These are phyloP conservation scores for Oreochromis aureus DNA, from an alignment of 2,113 vertebrate genomes.

Conservation along the genomic window DNA sequence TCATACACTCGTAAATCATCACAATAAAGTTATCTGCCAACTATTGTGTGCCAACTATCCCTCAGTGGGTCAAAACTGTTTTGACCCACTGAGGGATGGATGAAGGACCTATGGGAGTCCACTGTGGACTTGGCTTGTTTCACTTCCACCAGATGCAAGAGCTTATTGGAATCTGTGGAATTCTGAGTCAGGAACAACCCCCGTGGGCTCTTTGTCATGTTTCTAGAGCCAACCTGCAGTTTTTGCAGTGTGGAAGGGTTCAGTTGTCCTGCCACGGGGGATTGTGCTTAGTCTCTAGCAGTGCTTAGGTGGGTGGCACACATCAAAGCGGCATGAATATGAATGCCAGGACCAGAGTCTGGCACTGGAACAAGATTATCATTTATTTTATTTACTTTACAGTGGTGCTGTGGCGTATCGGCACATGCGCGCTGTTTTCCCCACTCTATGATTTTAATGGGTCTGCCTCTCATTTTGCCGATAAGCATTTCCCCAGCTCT, in stretches of 20 bases:
- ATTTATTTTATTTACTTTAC: not conserved
- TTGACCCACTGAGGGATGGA: not conserved
- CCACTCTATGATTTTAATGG: not conserved
- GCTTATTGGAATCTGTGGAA: not conserved
- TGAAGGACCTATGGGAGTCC: not conserved
- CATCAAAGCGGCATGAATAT: not conserved
- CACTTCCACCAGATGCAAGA: not conserved
- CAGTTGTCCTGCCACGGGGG: not conserved
- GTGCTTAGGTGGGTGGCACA: not conserved
- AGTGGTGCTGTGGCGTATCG: not conserved
- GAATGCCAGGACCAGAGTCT: not conserved
- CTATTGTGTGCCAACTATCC: not conserved
- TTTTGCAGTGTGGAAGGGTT: not conserved
- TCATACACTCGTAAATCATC: not conserved
- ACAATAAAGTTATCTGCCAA: not conserved
- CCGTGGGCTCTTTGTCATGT: not conserved
- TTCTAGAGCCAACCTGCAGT: not conserved
- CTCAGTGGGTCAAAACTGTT: not conserved
- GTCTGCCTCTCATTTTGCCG: not conserved
- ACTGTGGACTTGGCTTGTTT: not conserved
- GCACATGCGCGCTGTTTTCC: not conserved
- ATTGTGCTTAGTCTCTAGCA: not conserved
- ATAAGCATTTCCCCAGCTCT: not conserved
- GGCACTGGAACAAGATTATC: not conserved
- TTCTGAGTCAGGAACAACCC: not conserved